Evolutionary conservation across 2,797 vertebrate species (phyloP), one percentile per base, ranked within the genome.

Genomic region (Lagodon rhomboides): DNA sequence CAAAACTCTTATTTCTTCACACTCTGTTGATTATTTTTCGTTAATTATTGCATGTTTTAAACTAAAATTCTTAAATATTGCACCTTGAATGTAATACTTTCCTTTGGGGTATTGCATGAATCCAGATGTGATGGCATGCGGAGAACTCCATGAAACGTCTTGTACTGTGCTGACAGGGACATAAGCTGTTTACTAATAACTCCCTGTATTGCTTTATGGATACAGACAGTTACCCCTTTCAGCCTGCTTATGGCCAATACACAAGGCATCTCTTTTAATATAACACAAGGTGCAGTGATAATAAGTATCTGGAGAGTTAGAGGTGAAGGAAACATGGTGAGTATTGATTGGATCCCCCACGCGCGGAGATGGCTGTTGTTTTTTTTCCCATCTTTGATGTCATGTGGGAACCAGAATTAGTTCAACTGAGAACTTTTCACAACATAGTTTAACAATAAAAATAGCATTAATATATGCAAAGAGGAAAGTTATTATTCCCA

Each of bases 241-340:
- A 69, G 55, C 68, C 30, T 47, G 25, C 23, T 49, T 78, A 59
- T 7, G 59, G 61, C 27, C 67, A 46, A 54, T 17, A 38, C 43
- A 66, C 56, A 69, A 72, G 50, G 22, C 7, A 64, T 72, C n/a
- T 8, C 53, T 75, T 73, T 50, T 47, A 81, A 76, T 78, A 30
- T 3, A 67, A 75, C 54, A 18, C 25, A 71, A 50, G 22, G 18
- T 22, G 15, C 22, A n/a, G 18, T 4, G 59, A 69, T 71, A 73
- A 54, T 66, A 30, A 50, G 56, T 22, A 55, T 65, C 65, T 12
- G 4, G 67, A 65, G 60, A 34, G 9, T 62, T 34, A 17, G 11
- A 65, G 18, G 8, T 25, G 38, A n/a, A 41, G 23, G 22, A 34
- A 53, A 30, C 17, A 20, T 13, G 9, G 27, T 27, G 12, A 5